Conservation (phyloP, 2,113 vertebrate species). For the Ancistrus triradiatus region DNA sequence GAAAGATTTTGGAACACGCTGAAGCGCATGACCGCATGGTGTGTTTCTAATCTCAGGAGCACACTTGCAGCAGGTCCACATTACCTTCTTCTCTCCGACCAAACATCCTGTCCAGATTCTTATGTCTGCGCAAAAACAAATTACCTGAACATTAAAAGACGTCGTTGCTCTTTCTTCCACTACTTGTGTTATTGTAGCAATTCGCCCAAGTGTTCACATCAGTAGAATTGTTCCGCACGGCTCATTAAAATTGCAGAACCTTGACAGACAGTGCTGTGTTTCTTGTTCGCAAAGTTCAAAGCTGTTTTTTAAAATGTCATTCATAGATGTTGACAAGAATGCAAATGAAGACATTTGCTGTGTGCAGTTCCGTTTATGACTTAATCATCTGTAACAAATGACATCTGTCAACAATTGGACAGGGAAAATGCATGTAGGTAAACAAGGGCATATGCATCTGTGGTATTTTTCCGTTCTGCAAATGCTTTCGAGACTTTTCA, state of each 20-base stretch:
- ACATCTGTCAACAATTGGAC: constrained; percentile 89
- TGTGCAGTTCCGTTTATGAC: constrained; percentile 46
- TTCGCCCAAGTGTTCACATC: constrained; percentile 1
- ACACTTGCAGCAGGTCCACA: constrained; percentile 53
- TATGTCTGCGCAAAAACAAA: constrained; percentile 1
- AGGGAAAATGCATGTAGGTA: constrained; percentile 78
- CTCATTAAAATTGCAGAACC: constrained; percentile 17
- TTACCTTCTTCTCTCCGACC: constrained; percentile 45
- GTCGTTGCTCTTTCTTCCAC: neutral
- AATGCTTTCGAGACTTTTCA: too few relatives aligned
- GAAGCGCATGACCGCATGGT: constrained; percentile 40
- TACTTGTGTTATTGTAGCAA: constrained; percentile 16
- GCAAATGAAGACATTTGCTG: constrained; percentile 48
- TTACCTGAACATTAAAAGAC: neutral
- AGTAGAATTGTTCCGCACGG: constrained; percentile 5
- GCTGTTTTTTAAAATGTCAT: constrained; percentile 34
- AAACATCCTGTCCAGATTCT: constrained; percentile 7
- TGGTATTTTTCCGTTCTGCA: too few relatives aligned
- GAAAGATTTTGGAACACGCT: constrained; percentile 42
- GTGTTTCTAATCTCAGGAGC: constrained; percentile 54
- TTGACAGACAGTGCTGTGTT: neutral
- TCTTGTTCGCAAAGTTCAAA: constrained; percentile 33
- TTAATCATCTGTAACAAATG: constrained; percentile 72
- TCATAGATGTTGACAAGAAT: constrained; percentile 42
- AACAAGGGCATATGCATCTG: too few relatives aligned